Evolutionary conservation across 2,797 vertebrate genomes (phyloP), one percentile per base, ranked within the genome.

Genomic region (Xerus rutilus): DNA sequence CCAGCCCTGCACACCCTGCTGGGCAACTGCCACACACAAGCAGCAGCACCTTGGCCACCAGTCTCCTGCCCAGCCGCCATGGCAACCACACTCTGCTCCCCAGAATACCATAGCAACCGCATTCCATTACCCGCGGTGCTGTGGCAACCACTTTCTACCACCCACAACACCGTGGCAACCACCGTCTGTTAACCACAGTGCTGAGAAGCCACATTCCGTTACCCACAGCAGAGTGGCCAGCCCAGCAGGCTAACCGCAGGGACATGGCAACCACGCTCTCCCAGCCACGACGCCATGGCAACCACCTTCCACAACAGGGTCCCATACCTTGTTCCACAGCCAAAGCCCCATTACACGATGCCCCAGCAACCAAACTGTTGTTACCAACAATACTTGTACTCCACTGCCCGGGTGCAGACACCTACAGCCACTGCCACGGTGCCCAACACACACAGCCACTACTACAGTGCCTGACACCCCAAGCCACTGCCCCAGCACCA

Each of bases 121-220:
- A 91, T 96, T 94, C 95, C 89, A 88, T 96, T 93, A 97, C 93
- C 95, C 92, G 59, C 62, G 49, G 86, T 94, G 89, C 96, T 88
- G 96, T 96, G 96, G 96, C 96, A 96, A 96, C 97, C 95, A 25
- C 89, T 49, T 72, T 67, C 95, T 88, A 91, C 97, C 95, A 94
- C 96, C 97, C 96, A 96, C 97, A 92, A 70, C 73, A 74, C 92
- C 1, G 45, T 54, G 88, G 91, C 96, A 84, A 81, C 95, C 95
- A 93, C 95, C 47, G 57, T 84, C 81, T 79, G 90, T 95, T 89
- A 89, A 74, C 83, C 78, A 30, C 70, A 0, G 14, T 2, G 64
- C 94, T 57, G 91, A 78, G 96, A 54, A 21, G 92, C 92, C 94
- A 64, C 90, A 59, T 95, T 76, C 95, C 92, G 32, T 57, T 49